Base-by-base conservation (phyloP, 2,888 invertebrate species). In the Plagodis dolabraria region DNA sequence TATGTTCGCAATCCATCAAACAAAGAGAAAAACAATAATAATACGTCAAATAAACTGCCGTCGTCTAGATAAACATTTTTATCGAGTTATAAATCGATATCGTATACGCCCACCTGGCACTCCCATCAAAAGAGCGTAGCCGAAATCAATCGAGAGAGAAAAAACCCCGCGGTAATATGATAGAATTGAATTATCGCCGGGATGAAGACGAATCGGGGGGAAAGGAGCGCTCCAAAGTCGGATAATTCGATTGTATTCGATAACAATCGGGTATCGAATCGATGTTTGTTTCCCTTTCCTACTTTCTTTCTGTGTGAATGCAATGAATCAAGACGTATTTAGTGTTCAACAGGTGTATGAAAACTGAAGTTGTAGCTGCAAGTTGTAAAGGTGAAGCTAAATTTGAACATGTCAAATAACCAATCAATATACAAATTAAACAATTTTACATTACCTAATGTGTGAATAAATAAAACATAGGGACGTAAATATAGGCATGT, bases 131-230 rank as follows among this genome's bases (percentile, higher is more conserved):
- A 64, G 65, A 64, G 59, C 65, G 64, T 48, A 58, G 63, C 71
- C 65, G 57, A 79, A 89, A 88, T 85, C 89, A 91, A 90, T 91
- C 85, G 87, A 84, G 79, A 80, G 83, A 82, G 83, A 86, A 87
- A 86, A 87, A 87, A 86, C 79, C 69, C 69, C 79, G 79, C 75
- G 82, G 85, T 87, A 86, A 87, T 87, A 88, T 87, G 87, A 92
- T 87, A 79, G 86, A 90, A 92, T 91, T 89, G 88, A 91, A 91
- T 92, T 89, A 92, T 92, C 89, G 82, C 82, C 74, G 75, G 82
- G 85, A 87, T 86, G 85, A 87, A 88, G 87, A 84, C 82, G 80
- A 80, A 71, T 77, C 74, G 71, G 65, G 72, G 64, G 57, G 71
- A 70, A 73, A 74, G 72, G 63, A 70, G 71, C 60, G 64, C 64